Evolutionary conservation across 2,113 vertebrate genomes (phyloP).

Genomic region (Pionites leucogaster): DNA sequence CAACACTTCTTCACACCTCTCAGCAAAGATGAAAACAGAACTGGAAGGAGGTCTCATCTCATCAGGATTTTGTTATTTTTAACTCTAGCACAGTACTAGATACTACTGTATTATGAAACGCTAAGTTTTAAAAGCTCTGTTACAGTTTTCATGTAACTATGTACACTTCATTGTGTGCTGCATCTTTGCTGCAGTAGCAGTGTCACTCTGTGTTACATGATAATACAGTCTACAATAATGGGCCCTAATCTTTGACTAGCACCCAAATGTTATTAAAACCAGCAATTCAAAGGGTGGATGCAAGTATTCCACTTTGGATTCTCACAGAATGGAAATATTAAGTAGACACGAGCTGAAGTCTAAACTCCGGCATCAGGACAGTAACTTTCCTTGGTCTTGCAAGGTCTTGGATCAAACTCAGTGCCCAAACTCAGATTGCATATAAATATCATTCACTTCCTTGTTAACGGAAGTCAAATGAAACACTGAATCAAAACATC

Average conservation of each 20-base stretch:
- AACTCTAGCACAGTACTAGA: constrained; percentile 1
- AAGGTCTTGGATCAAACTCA: neutral
- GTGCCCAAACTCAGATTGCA: neutral
- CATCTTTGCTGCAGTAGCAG: neutral
- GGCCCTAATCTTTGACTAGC: neutral
- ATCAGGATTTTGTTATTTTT: constrained; percentile 35
- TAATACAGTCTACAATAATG: neutral
- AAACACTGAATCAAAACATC: neutral
- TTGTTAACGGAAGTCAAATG: neutral
- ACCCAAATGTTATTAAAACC: neutral
- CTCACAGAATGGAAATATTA: neutral
- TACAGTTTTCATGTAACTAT: neutral
- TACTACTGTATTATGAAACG: neutral
- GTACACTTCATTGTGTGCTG: neutral
- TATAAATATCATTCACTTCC: neutral
- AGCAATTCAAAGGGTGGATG: neutral
- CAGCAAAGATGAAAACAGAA: constrained; percentile 50
- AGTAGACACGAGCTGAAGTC: neutral
- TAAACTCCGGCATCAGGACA: neutral
- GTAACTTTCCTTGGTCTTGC: neutral
- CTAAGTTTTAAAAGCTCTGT: neutral
- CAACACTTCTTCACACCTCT: constrained; percentile 35
- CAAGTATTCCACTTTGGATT: neutral
- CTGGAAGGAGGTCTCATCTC: constrained; percentile 26
- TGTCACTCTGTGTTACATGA: neutral